A percentile compares a stretch with the other conserved stretches of the same genome.
Conservation (phyloP, 1,140 invertebrate species). For the Acromyrmex echinatior region DNA sequence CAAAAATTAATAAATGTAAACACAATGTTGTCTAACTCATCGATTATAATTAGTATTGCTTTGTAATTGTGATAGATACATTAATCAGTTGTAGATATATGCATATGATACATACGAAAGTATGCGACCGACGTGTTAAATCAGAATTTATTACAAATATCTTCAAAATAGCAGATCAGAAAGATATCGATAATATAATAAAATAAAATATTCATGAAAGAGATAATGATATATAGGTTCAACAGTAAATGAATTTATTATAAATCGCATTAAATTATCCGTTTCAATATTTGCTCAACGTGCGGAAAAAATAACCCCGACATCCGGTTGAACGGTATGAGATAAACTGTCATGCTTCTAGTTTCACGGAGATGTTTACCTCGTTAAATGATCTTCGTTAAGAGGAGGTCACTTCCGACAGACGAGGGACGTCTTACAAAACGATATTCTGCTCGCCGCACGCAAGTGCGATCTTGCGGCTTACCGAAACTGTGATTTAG, state of each 20-base stretch:
- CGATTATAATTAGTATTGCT: slow-evolving; percentile 10
- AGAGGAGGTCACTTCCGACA: slow-evolving; percentile 40
- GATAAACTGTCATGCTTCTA: slow-evolving; percentile 11
- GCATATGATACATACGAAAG: background rate
- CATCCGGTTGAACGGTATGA: background rate
- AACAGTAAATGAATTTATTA: slow-evolving; percentile 4
- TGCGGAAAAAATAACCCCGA: slow-evolving; percentile 27
- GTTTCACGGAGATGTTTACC: slow-evolving; percentile 36
- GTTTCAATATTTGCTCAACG: background rate
- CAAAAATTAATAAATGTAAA: background rate
- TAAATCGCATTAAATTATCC: background rate
- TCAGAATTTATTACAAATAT: background rate
- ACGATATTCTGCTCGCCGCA: slow-evolving; percentile 19
- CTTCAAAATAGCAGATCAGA: background rate
- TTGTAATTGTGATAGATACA: background rate
- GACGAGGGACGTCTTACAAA: slow-evolving; percentile 32
- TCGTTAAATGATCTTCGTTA: slow-evolving; percentile 45
- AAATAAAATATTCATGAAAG: background rate
- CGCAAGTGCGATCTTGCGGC: slow-evolving; percentile 22
- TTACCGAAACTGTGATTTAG: slow-evolving; percentile 57
- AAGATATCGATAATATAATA: slow-evolving; percentile 1
- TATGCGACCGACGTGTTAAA: background rate
- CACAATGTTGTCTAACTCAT: background rate
- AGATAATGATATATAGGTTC: background rate
- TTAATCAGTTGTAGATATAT: background rate